Percentiles rank a stretch among this genome's conserved stretches.
phyloP scores from a whole-genome alignment of 2,888 invertebrate species.

The Drosophila falleni region DNA sequence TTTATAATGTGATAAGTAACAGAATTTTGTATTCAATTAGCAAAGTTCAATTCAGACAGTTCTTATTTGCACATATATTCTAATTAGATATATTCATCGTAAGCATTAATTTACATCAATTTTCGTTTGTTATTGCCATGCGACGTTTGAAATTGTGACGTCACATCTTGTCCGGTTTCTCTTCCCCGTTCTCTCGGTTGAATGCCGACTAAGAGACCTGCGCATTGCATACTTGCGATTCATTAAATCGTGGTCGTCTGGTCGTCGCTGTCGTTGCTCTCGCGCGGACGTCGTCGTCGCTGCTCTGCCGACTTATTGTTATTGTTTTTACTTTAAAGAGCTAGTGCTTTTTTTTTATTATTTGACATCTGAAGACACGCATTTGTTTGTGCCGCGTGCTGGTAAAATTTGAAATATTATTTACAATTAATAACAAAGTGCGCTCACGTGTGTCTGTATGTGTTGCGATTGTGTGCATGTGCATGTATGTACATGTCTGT shows the following conservation, averaged over 20 bases:
- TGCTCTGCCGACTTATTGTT: constrained; percentile 60
- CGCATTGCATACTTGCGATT: constrained; percentile 38
- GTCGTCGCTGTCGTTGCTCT: constrained; percentile 53
- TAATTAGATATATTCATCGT: background rate
- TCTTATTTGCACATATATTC: constrained; percentile 7
- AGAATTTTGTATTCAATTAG: background rate
- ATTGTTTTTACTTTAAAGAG: constrained; percentile 59
- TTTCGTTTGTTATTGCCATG: background rate
- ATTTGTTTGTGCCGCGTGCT: constrained; percentile 28
- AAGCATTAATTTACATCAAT: constrained; percentile 5
- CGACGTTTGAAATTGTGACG: constrained; percentile 31
- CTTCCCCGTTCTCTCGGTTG: constrained; percentile 23
- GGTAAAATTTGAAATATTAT: constrained; percentile 40
- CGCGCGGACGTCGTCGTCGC: constrained; percentile 53
- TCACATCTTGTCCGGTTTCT: constrained; percentile 15
- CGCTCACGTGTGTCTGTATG: constrained; percentile 24
- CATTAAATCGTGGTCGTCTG: constrained; percentile 46
- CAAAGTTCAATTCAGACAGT: background rate
- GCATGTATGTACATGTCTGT: background rate
- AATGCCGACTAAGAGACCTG: constrained; percentile 41
- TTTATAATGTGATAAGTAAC: too few species aligned
- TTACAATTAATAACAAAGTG: constrained; percentile 30
- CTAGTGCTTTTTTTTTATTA: constrained; percentile 53
- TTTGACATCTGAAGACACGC: constrained; percentile 38
- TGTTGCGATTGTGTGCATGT: constrained; percentile 10